Evolutionary conservation across 1,140 invertebrate genomes (phyloP), one percentile per base, ranked within the genome.

Genomic region (Polypedilum vanderplanki): DNA sequence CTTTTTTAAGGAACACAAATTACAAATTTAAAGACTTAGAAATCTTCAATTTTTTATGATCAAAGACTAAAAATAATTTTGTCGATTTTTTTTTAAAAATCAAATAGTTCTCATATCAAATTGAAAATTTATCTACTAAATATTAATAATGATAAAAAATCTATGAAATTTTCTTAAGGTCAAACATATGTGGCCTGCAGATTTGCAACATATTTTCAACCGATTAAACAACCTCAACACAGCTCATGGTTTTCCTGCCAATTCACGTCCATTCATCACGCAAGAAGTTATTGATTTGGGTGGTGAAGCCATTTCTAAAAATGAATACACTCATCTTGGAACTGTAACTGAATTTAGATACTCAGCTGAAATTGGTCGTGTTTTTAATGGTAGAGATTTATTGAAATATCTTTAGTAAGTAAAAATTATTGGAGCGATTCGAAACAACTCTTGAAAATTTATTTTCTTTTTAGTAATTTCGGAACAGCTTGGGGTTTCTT

Each of bases 231-330:
- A 90, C 79, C 81, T 91, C 40, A 88, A 87, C 76, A 85, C 84
- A 0, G 79, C 80, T 0, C 85, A 87, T 75, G 87, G 88, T 46
- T 91, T 91, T 80, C 81, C 84, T 2, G 77, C 78, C 0, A 84
- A 85, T 1, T 78, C 86, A 18, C 83, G 86, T 46, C 88, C 90
- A 0, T 90, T 89, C 79, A 85, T 93, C 77, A 90, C 85, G 80
- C 91, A 94, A 79, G 93, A 95, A 84, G 92, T 95, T 8, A 92
- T 93, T 73, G 92, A 94, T 81, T 83, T 87, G 12, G 89, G 90
- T 65, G 85, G 87, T 41, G 92, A 92, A 79, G 87, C 89, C 77
- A 40, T 77, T 57, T 87, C 84, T 9, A 85, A 85, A 17, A 77
- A 79, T 3, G 88, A 92, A 78, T 93, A 93, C 80, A 87, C 86